Percentiles rank a stretch among this genome's conserved stretches.
Evolutionary conservation across 2,888 invertebrate species (phyloP).

Genomic region (Ormyrus thymus): DNA sequence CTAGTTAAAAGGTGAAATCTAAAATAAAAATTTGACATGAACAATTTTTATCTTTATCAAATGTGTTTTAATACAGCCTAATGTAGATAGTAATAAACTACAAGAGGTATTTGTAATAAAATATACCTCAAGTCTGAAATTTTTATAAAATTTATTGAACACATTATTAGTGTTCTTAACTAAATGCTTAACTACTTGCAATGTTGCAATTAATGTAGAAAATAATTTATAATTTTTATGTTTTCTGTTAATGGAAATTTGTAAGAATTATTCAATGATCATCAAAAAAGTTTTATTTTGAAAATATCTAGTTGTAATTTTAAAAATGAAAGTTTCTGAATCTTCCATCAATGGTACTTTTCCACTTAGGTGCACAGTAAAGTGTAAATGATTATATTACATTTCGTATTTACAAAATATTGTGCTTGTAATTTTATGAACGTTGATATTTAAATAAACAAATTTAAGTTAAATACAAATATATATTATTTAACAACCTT

Average conservation of each 20-base stretch:
- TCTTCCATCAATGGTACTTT: slow-evolving; percentile 52
- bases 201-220: slow-evolving; percentile 26
- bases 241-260: slow-evolving; percentile 24
- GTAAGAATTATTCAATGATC: slow-evolving; percentile 38
- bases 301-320: slow-evolving; percentile 28
- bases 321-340: slow-evolving; percentile 28
- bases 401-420: slow-evolving; percentile 50
- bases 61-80: slow-evolving; percentile 31
- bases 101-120: slow-evolving; percentile 15
- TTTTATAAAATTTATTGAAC: slow-evolving; percentile 44
- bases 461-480: slow-evolving; percentile 36
- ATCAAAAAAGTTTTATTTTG: slow-evolving; percentile 24
- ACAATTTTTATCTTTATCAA: slow-evolving; percentile 27
- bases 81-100: slow-evolving; percentile 44
- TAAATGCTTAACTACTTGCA: slow-evolving; percentile 32
- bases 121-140: slow-evolving; percentile 20
- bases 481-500: slow-evolving; percentile 2
- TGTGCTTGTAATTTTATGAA: slow-evolving; percentile 54
- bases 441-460: slow-evolving; percentile 52
- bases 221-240: slow-evolving; percentile 29
- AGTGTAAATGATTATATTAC: slow-evolving; percentile 43
- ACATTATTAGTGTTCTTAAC: slow-evolving; percentile 31
- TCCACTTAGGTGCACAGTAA: slow-evolving; percentile 34
- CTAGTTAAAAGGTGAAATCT: slow-evolving; percentile 56
- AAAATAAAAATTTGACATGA: slow-evolving; percentile 24